Conservation (phyloP, 2,113 vertebrate genomes). For the Menidia beryllina region DNA sequence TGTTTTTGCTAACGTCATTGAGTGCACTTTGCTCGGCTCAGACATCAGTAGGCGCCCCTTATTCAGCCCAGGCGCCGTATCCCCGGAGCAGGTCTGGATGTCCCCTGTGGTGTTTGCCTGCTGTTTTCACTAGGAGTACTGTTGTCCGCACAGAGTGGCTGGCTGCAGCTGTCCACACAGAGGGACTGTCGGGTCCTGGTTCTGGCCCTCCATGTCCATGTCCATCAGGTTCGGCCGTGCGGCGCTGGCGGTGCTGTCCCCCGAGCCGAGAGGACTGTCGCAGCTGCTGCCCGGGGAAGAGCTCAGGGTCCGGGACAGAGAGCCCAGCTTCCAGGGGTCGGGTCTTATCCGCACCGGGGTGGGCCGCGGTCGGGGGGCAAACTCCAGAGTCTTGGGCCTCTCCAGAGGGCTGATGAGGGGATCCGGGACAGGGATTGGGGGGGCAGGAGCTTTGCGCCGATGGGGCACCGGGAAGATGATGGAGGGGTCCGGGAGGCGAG, state of each 20-base stretch:
- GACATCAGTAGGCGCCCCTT: conserved; percentile 48
- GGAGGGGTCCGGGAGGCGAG: conserved; percentile 83
- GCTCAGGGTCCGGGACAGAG: conserved; percentile 84
- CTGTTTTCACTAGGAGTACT: conserved; percentile 59
- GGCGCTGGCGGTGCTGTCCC: conserved; percentile 75
- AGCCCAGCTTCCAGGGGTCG: conserved; percentile 89
- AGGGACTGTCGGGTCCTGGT: conserved; percentile 85
- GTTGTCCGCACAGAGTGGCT: conserved; percentile 71
- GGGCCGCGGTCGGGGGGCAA: conserved; percentile 88
- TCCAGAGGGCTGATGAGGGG: conserved; percentile 73
- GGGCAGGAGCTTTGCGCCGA: conserved; percentile 78
- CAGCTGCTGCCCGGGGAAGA: conserved; percentile 86
- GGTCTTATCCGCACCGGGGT: conserved; percentile 81
- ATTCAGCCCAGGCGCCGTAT: conserved; percentile 1
- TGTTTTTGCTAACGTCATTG: conserved; percentile 42
- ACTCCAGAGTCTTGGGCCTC: conserved; percentile 90
- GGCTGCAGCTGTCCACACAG: conserved; percentile 80
- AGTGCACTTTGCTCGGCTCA: conserved; percentile 62
- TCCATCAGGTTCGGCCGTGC: conserved; percentile 86
- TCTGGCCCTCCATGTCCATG: conserved; percentile 92
- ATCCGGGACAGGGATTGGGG: conserved; percentile 50
- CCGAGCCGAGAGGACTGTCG: conserved; percentile 81
- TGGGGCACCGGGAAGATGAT: conserved; percentile 75
- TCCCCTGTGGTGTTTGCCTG: conserved; percentile 2
- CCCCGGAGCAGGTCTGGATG: conserved; percentile 17